phyloP scores from a whole-genome alignment of 2,113 vertebrate genomes.

The Nothoprocta pentlandii region DNA sequence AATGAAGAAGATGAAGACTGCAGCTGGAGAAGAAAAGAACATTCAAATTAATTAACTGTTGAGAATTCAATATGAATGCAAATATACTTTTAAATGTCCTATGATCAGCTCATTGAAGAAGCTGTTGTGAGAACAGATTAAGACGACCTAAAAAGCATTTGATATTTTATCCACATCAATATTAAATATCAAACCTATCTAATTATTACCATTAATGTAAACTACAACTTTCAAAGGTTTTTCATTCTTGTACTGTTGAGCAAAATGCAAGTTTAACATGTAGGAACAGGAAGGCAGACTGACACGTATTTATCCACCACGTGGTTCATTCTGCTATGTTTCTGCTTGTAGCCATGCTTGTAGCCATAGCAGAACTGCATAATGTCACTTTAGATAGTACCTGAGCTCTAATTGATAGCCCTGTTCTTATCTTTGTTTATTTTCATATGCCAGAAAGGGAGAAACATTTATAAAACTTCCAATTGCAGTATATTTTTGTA shows the following conservation, averaged over 20 bases:
- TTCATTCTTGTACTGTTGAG: background rate
- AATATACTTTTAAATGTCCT: background rate
- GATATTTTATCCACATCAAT: background rate
- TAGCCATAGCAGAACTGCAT: background rate
- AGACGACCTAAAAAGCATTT: background rate
- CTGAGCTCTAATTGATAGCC: background rate
- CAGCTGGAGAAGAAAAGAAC: background rate
- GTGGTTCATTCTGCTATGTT: background rate
- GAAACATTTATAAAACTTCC: background rate
- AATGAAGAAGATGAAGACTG: background rate
- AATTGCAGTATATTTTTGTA: background rate
- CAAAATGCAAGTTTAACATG: background rate
- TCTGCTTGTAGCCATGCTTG: background rate
- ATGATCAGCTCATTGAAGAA: background rate
- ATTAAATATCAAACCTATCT: background rate
- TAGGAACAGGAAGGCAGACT: background rate
- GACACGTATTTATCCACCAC: background rate
- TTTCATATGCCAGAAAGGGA: background rate
- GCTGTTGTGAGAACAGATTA: background rate
- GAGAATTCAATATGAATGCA: background rate
- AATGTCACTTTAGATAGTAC: background rate
- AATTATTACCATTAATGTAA: background rate
- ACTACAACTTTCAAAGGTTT: background rate
- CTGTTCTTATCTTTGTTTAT: conserved; percentile 13
- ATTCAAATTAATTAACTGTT: background rate